These are phyloP conservation scores for Betta splendens DNA, from an alignment of 2,797 vertebrate genomes.

Conservation along the genomic window DNA sequence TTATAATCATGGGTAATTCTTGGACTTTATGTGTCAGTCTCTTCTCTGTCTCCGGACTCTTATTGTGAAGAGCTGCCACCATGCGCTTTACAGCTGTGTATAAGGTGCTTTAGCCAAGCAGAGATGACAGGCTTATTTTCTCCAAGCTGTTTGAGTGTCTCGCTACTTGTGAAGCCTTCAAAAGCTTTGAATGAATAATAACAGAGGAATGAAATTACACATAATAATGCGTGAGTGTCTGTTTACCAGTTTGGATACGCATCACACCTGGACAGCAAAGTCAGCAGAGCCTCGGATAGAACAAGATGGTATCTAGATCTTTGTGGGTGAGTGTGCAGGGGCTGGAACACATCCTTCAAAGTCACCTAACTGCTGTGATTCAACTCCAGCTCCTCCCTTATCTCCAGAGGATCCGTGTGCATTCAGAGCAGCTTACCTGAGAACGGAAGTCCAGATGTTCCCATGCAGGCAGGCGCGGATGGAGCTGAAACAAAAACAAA, in stretches of 20 bases:
- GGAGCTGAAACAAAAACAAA: neutral
- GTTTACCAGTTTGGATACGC: conserved; percentile 32
- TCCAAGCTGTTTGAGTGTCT: conserved; percentile 19
- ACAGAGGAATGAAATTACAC: conserved; percentile 33
- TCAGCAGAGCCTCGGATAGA: conserved; percentile 35
- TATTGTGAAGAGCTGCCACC: conserved; percentile 20
- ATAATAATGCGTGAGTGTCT: conserved; percentile 39
- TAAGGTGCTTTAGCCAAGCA: conserved; percentile 29
- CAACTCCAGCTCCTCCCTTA: neutral
- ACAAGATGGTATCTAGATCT: conserved; percentile 13
- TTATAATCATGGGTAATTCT: conserved; percentile 14
- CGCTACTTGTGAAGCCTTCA: conserved; percentile 50
- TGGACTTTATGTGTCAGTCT: conserved; percentile 7
- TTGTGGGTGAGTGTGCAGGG: conserved; percentile 6
- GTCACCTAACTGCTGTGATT: neutral
- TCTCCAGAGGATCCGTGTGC: neutral
- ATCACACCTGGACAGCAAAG: conserved; percentile 31
- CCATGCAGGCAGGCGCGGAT: neutral
- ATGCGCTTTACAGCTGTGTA: conserved; percentile 11
- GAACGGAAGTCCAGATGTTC: neutral
- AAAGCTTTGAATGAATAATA: conserved; percentile 51
- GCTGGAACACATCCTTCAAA: neutral
- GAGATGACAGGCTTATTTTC: conserved; percentile 29
- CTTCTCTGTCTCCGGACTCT: neutral
- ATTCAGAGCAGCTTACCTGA: neutral